A percentile compares a stretch with the other conserved stretches of the same genome.
Conservation (phyloP, 1,140 invertebrate genomes). For the Parasteatoda tepidariorum region DNA sequence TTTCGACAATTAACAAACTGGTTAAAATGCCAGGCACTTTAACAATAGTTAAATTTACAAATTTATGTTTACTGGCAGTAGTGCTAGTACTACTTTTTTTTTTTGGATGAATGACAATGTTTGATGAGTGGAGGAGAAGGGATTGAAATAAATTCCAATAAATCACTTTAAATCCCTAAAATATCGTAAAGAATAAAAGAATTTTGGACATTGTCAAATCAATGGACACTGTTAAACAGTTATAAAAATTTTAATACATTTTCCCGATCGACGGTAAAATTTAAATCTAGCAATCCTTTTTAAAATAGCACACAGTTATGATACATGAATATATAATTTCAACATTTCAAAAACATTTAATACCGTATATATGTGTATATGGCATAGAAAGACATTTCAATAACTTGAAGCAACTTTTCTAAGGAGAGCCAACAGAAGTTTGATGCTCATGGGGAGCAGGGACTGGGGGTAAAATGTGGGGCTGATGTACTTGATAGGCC, state of each 20-base stretch:
- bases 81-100: no score
- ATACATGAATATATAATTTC: neutral
- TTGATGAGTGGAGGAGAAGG: neutral
- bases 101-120: neutral
- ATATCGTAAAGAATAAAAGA: neutral
- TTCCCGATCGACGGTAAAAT: neutral
- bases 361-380: neutral
- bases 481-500: conserved; percentile 9
- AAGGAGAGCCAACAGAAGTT: neutral
- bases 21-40: conserved; percentile 12
- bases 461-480: neutral
- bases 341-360: neutral
- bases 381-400: neutral
- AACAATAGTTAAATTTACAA: neutral
- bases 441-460: conserved; percentile 6
- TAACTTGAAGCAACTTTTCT: neutral
- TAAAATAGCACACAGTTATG: neutral
- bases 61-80: no score
- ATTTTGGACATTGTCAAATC: neutral
- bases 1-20: neutral
- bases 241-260: neutral
- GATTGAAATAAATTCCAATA: neutral
- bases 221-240: neutral
- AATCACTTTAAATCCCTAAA: neutral
- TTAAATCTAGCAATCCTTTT: neutral